Conservation (phyloP, 37 sponge, comb jelly and placozoan genomes). For the Cliona cf. orientalis region DNA sequence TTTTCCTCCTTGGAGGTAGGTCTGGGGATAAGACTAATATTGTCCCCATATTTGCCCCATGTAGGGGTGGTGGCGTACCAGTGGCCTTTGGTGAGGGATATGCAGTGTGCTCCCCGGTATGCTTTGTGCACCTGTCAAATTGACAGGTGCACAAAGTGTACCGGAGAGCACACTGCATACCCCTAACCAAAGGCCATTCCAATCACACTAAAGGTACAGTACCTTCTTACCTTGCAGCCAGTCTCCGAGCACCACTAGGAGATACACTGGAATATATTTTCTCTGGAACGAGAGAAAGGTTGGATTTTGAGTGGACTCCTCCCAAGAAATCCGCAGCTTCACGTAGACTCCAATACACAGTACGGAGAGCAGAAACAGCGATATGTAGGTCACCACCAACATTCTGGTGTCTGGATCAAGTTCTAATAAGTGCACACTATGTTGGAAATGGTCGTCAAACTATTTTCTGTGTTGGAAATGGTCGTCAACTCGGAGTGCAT, state of each 20-base stretch:
- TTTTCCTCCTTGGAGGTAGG: too few species aligned
- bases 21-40: too few species aligned
- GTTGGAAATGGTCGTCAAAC: background rate
- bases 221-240: conserved; percentile 86
- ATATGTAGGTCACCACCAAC: conserved; percentile 64
- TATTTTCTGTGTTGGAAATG: background rate
- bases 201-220: too few species aligned
- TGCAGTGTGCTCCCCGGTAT: too few species aligned
- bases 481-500: background rate
- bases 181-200: too few species aligned
- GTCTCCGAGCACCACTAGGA: conserved; percentile 65
- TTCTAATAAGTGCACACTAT: background rate
- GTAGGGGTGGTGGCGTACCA: too few species aligned
- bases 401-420: background rate
- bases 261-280: conserved; percentile 67
- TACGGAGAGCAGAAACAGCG: conserved; percentile 50
- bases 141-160: too few species aligned
- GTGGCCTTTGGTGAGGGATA: too few species aligned
- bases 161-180: too few species aligned
- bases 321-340: conserved; percentile 23
- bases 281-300: conserved; percentile 65
- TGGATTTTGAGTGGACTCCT: conserved; percentile 64
- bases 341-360: conserved; percentile 45
- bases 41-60: too few species aligned
- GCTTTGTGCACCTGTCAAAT: too few species aligned